Evolutionary conservation across 2,113 vertebrate genomes (phyloP).

Genomic region (Eudorcas thomsonii): DNA sequence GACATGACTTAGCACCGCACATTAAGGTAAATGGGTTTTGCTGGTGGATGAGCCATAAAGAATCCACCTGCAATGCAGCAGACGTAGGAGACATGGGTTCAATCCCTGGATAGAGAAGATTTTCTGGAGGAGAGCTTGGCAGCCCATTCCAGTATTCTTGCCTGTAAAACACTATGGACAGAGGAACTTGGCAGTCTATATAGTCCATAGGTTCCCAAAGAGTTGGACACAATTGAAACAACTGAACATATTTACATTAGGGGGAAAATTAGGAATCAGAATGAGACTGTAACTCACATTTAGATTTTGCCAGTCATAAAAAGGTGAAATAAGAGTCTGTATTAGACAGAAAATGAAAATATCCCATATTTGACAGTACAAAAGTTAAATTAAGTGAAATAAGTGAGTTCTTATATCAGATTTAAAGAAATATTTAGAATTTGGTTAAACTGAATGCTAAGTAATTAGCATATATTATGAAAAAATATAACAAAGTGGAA

Average conservation of each 20-base stretch:
- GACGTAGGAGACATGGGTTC: neutral
- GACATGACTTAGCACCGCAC: accelerated
- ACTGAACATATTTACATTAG: neutral
- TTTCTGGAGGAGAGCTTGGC: neutral
- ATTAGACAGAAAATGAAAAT: neutral
- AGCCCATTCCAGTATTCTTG: neutral
- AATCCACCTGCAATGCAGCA: neutral
- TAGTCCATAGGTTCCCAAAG: neutral
- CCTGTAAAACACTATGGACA: neutral
- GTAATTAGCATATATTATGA: neutral
- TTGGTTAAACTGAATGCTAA: neutral
- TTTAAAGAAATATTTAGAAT: neutral
- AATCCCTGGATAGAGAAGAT: neutral
- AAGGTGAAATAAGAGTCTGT: neutral
- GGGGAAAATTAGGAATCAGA: neutral
- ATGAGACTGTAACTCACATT: neutral
- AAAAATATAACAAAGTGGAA: neutral
- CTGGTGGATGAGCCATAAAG: neutral
- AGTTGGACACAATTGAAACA: neutral
- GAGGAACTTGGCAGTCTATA: neutral
- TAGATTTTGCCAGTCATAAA: neutral
- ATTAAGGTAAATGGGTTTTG: neutral
- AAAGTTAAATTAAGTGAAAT: neutral
- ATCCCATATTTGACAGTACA: neutral
- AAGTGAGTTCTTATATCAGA: neutral